phyloP scores from a whole-genome alignment of 2,888 invertebrate genomes.

The Troides helena region DNA sequence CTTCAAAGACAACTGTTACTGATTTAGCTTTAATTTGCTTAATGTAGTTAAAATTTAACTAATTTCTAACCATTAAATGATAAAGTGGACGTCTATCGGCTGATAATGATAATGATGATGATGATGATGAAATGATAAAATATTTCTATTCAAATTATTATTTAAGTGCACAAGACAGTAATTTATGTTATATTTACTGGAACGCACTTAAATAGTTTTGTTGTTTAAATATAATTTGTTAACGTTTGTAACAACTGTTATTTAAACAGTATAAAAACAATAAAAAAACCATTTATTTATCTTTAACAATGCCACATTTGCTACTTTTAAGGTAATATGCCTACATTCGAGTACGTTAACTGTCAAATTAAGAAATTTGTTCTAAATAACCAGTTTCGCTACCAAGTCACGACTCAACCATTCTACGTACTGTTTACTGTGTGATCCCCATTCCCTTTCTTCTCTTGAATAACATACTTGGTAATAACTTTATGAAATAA shows the following conservation, averaged over 20 bases:
- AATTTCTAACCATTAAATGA: too few species aligned
- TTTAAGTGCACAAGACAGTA: too few species aligned
- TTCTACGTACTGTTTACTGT: conserved; percentile 25
- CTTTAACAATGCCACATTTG: conserved; percentile 3
- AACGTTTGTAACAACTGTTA: not conserved
- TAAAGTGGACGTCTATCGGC: too few species aligned
- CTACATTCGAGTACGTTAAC: conserved; percentile 34
- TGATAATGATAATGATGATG: too few species aligned
- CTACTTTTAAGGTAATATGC: conserved; percentile 33
- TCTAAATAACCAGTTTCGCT: conserved; percentile 38
- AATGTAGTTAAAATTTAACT: too few species aligned
- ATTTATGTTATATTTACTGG: too few species aligned
- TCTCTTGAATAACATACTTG: conserved; percentile 5
- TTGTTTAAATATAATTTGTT: not conserved
- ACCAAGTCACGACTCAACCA: conserved; percentile 34
- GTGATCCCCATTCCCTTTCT: conserved; percentile 21
- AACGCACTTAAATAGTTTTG: not conserved
- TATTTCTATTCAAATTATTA: too few species aligned
- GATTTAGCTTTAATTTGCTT: not conserved
- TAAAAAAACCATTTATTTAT: not conserved
- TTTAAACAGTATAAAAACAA: not conserved
- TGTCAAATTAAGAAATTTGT: conserved; percentile 44
- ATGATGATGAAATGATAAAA: too few species aligned
- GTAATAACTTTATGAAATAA: not conserved
- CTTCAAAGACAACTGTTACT: conserved; percentile 1